Percentiles rank a stretch among this genome's conserved stretches.
Conservation (phyloP, 2,888 invertebrate species). For the Ischnus inquisitorius region DNA sequence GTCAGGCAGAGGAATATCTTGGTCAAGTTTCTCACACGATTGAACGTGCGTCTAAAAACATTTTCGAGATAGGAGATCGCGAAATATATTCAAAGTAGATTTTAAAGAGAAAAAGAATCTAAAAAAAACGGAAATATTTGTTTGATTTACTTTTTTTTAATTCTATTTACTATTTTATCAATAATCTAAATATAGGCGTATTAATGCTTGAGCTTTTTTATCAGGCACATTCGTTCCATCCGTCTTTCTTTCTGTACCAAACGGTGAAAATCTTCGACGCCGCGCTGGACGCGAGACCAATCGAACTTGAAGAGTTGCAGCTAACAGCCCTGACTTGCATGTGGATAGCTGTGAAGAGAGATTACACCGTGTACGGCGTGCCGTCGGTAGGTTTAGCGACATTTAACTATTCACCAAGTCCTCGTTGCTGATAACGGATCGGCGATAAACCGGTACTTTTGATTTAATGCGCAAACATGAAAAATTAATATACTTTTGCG, state of each 20-base stretch:
- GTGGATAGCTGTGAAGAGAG: constrained; percentile 79
- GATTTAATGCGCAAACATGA: no score
- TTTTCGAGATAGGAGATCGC: neutral
- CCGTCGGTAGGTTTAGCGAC: constrained; percentile 64
- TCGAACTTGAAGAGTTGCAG: constrained; percentile 71
- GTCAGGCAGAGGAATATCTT: constrained; percentile 74
- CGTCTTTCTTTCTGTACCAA: constrained; percentile 76
- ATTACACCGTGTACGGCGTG: constrained; percentile 67
- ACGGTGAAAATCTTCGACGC: constrained; percentile 78
- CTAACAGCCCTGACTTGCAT: constrained; percentile 74
- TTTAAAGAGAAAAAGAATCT: no score
- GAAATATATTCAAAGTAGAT: no score
- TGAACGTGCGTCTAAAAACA: constrained; percentile 68
- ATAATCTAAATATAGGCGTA: neutral
- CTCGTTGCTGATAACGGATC: neutral
- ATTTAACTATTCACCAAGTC: neutral
- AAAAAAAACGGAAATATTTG: no score
- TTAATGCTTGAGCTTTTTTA: constrained; percentile 27
- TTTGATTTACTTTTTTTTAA: constrained; percentile 17
- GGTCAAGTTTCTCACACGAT: constrained; percentile 72
- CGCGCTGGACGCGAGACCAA: constrained; percentile 71
- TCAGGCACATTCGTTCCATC: constrained; percentile 74
- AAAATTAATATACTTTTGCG: no score
- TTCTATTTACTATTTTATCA: neutral
- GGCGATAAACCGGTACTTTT: no score